Evolutionary conservation across 2,797 vertebrate species (phyloP).

Genomic region (Anas acuta): DNA sequence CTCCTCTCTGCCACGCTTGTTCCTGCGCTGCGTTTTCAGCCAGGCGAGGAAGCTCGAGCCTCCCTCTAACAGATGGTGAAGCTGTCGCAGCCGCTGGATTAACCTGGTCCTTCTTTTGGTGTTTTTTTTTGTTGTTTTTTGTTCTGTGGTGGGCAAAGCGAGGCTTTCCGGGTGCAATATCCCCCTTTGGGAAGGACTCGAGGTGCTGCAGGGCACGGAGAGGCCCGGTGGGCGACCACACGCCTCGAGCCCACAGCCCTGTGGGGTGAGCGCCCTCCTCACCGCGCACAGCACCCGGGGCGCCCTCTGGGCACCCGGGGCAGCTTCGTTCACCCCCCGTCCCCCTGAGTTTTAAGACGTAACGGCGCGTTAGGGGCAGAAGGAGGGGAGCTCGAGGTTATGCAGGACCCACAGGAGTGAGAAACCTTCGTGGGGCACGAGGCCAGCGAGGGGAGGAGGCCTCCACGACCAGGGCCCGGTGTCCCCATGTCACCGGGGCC

Average conservation of each 20-base stretch:
- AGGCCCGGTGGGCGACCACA: background rate
- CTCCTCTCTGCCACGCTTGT: background rate
- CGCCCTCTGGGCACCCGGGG: too few relatives aligned
- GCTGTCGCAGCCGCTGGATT: background rate
- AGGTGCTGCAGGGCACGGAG: background rate
- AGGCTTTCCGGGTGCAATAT: too few relatives aligned
- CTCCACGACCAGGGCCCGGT: background rate
- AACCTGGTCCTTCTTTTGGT: accelerated
- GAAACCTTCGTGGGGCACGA: background rate
- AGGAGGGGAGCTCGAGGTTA: too few relatives aligned
- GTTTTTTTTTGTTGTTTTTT: accelerated
- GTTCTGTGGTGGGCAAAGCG: background rate
- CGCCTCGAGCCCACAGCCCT: accelerated
- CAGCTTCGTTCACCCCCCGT: background rate
- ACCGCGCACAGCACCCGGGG: background rate
- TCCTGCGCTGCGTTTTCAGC: accelerated
- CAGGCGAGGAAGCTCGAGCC: background rate
- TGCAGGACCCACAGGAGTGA: background rate
- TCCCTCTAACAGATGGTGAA: background rate
- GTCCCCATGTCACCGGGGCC: too few relatives aligned
- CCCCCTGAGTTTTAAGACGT: background rate
- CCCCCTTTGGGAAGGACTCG: background rate
- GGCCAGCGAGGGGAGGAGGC: background rate
- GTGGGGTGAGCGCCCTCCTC: background rate
- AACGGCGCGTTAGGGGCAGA: background rate